Evolutionary conservation across 2,113 vertebrate species (phyloP), one percentile per base, ranked within the genome.

Genomic region (Rattus norvegicus): DNA sequence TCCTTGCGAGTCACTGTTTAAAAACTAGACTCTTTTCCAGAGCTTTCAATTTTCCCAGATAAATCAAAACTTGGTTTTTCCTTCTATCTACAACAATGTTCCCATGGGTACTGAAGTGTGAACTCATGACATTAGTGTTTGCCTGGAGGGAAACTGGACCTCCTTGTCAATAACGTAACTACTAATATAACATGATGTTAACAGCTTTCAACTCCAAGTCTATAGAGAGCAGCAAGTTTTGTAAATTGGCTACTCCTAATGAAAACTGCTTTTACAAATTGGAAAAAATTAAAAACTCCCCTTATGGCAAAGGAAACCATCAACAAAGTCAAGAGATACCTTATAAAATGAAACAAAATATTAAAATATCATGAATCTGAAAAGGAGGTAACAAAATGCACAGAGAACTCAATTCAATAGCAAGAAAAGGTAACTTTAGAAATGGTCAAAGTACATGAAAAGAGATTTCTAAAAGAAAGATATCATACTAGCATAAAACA

Each of bases 251-350:
- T 90, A 16, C 28, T 73, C 10, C 8, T 80, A 10, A 39, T 73
- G n/a, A 30, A 91, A 91, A 91, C 56, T 63, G 36, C 87, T 73
- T 84, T 76, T 76, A 59, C 17, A 52, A 70, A 89, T 84, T 84
- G 5, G 19, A 61, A 9, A 17, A 83, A 83, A 24, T 20, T n/a
- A 43, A 47, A 81, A 65, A 13, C 1, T 3, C 69, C 54, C 67
- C n/a, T 5, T 3, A 56, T 2, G 49, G 16, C 7, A 83, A 89
- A 76, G n/a, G 17, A 67, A 47, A 28, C 4, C 7, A 39, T n/a
- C 47, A 83, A 67, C 4, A 69, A 75, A 84, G 39, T 59, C 4
- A 89, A 52, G 33, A 83, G 9, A 63, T 19, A 92, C 11, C 9
- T 3, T n/a, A 7, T 16, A 12, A 1, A 24, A 77, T 69, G n/a